Evolutionary conservation across 2,888 invertebrate species (phyloP).

Genomic region (Philonicus albiceps): DNA sequence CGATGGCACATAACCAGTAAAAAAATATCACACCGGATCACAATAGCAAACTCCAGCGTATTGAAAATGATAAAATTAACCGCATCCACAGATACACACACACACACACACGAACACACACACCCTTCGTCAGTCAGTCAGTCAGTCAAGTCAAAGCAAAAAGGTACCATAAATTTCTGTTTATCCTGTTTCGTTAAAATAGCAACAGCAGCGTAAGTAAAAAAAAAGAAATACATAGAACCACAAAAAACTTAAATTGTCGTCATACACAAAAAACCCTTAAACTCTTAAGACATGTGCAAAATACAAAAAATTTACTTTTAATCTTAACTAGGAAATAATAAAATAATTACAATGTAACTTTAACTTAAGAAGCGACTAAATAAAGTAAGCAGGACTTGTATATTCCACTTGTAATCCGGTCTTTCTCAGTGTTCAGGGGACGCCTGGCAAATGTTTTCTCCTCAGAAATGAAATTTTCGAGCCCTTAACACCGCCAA

Average conservation of each 20-base stretch:
- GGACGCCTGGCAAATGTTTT: neutral
- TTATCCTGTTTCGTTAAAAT: slow-evolving; percentile 34
- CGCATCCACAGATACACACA: no score
- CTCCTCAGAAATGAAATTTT: neutral
- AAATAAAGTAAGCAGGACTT: slow-evolving; percentile 29
- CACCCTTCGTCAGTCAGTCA: neutral
- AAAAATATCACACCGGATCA: slow-evolving; percentile 30
- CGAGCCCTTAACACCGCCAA: no score
- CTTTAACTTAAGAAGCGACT: slow-evolving; percentile 26
- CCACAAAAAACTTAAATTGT: slow-evolving; percentile 41
- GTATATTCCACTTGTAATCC: slow-evolving; percentile 40
- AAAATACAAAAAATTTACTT: slow-evolving; percentile 40
- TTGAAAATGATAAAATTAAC: slow-evolving; percentile 22
- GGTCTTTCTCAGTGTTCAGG: neutral
- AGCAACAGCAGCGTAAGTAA: slow-evolving; percentile 27
- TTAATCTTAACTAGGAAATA: slow-evolving; percentile 34
- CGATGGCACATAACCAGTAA: slow-evolving; percentile 32
- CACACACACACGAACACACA: no score
- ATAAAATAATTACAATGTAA: slow-evolving; percentile 42
- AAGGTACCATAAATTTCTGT: slow-evolving; percentile 4
- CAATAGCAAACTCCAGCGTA: slow-evolving; percentile 20
- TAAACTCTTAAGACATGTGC: slow-evolving; percentile 27
- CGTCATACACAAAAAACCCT: slow-evolving; percentile 47
- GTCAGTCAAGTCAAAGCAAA: neutral
- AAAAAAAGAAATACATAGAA: slow-evolving; percentile 41